A percentile compares a stretch with the other conserved stretches of the same genome.
These are phyloP conservation scores for Oxyura jamaicensis DNA, from an alignment of 2,113 vertebrate species.

Conservation along the genomic window DNA sequence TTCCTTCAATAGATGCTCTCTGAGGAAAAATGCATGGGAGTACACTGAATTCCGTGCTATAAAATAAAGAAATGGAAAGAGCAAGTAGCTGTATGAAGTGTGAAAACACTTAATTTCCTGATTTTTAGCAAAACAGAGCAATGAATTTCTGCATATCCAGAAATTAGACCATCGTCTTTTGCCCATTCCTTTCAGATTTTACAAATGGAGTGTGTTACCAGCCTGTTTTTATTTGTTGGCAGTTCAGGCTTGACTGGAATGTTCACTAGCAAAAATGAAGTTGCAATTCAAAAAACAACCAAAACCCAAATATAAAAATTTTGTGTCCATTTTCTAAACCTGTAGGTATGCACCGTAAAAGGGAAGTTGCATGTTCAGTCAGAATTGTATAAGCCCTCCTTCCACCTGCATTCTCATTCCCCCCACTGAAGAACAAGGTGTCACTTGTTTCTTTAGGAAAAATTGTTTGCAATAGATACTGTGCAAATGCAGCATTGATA, in stretches of 20 bases:
- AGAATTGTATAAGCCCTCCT: not conserved
- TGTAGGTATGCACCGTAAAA: not conserved
- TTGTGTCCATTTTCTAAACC: not conserved
- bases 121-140: not conserved
- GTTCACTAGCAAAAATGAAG: not conserved
- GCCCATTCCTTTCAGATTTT: not conserved
- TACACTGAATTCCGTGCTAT: not conserved
- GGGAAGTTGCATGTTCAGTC: not conserved
- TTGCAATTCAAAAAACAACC: not conserved
- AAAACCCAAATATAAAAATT: not conserved
- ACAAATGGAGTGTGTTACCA: not conserved
- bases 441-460: not conserved
- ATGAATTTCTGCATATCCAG: not conserved
- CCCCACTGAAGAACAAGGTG: not conserved
- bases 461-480: not conserved
- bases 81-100: not conserved
- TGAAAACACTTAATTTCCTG: not conserved
- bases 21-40: not conserved
- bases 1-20: not conserved
- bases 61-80: not conserved
- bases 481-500: not conserved
- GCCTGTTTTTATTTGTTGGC: not conserved
- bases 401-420: fast-evolving
- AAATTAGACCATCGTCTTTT: not conserved
- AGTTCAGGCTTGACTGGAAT: not conserved